Evolutionary conservation across 2,113 vertebrate genomes (phyloP).

Genomic region (Nipponia nippon): DNA sequence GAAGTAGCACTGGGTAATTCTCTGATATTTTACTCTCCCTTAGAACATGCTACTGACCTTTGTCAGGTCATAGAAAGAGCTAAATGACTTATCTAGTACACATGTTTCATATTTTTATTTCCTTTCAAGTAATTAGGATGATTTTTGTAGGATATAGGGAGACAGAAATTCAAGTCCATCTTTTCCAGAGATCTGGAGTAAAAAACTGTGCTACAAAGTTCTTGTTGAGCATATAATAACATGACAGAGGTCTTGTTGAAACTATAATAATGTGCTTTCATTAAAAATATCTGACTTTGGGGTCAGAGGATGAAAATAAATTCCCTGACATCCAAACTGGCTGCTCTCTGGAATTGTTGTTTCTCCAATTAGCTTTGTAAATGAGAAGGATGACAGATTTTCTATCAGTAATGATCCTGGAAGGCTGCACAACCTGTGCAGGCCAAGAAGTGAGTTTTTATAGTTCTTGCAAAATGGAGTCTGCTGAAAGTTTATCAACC

Average conservation of each 20-base stretch:
- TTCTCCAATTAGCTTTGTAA: background rate
- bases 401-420: background rate
- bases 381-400: background rate
- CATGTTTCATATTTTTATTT: rapidly evolving
- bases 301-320: background rate
- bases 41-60: background rate
- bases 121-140: background rate
- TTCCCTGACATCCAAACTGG: background rate
- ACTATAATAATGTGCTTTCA: background rate
- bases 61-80: background rate
- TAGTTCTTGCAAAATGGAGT: background rate
- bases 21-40: background rate
- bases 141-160: background rate
- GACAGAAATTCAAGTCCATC: background rate
- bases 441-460: background rate
- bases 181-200: background rate
- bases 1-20: background rate
- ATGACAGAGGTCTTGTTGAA: background rate
- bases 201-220: background rate
- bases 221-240: background rate
- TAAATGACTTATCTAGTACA: background rate
- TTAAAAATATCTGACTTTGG: background rate
- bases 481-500: background rate
- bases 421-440: background rate
- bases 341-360: rapidly evolving